Base-by-base conservation (phyloP, 2,888 invertebrate genomes). In the Drosophila prostipennis region DNA sequence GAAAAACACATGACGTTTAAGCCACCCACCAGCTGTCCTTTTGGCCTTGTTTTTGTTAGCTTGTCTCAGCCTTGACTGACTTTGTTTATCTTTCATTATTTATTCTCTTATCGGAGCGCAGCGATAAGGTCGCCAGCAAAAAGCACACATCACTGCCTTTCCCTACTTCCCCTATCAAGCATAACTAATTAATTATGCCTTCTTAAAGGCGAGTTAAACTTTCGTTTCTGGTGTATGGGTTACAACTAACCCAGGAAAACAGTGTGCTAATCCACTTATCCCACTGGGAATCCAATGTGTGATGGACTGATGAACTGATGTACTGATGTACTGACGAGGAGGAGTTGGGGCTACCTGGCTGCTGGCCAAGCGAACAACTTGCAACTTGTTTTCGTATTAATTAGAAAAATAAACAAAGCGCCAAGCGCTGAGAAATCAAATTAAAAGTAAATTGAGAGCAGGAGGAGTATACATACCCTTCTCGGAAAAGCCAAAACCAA, bases 31-130 rank as follows among this genome's bases (percentile, higher is more conserved):
- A 69, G 64, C 61, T 63, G 64, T 64, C 64, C 56, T 46, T 67
- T 61, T 61, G 63, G 64, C 48, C 51, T 72, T 60, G 52, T 57
- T 72, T 55, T 75, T 57, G 70, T 54, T 68, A 60, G 54, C 67
- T 59, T 71, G 73, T 78, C 78, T 64, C 68, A 55, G 55, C 53
- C 70, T 53, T 56, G 71, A 73, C 77, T 67, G 76, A 77, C 74
- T 76, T 75, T 85, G 86, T 85, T 86, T 80, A 75, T 57, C 78
- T 80, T 86, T 83, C 78, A 83, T 84, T 84, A 84, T 77, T 83
- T 84, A 86, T 80, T 79, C 76, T 71, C 75, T 76, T 83, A 86
- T 83, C 80, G 58, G 59, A 51, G 11, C n/a, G 51, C 19, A 55
- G 57, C 49, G 72, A 74, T 71, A 60, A 61, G 42, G 49, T 60